A percentile compares a stretch with the other conserved stretches of the same genome.
Evolutionary conservation across 2,797 vertebrate species (phyloP).

Genomic region (Karalla daura): DNA sequence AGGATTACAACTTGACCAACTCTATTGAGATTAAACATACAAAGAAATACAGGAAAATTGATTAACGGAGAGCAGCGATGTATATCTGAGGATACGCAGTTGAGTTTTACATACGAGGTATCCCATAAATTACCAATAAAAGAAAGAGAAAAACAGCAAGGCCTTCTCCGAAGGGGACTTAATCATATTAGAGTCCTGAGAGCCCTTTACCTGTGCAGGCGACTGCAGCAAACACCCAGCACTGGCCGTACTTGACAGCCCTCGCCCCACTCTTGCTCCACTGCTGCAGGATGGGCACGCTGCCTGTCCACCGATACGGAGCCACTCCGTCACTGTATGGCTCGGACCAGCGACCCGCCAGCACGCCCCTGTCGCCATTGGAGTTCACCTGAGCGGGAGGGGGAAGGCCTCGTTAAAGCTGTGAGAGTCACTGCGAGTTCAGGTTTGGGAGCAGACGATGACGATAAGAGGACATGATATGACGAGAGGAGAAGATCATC

Average conservation of each 20-base stretch:
- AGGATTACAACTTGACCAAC: too few species aligned
- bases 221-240: slow-evolving; percentile 86
- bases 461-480: too few species aligned
- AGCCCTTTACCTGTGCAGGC: slow-evolving; percentile 84
- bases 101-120: too few species aligned
- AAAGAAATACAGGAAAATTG: too few species aligned
- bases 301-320: slow-evolving; percentile 77
- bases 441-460: too few species aligned
- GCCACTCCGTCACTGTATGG: not conserved
- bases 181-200: fast-evolving
- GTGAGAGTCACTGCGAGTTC: too few species aligned
- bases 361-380: slow-evolving; percentile 61
- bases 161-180: too few species aligned
- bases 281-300: slow-evolving; percentile 77
- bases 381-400: slow-evolving; percentile 74
- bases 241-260: slow-evolving; percentile 75
- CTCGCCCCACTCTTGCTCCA: slow-evolving; percentile 67
- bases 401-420: not conserved
- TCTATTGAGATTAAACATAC: too few species aligned
- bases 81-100: too few species aligned
- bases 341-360: slow-evolving; percentile 45
- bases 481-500: slow-evolving; percentile 38
- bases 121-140: too few species aligned
- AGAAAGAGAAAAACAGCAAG: too few species aligned
- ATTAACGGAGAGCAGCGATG: too few species aligned